Percentiles rank a stretch among this genome's conserved stretches.
Evolutionary conservation across 2,113 vertebrate genomes (phyloP).

Genomic region (Falcunculus frontatus): DNA sequence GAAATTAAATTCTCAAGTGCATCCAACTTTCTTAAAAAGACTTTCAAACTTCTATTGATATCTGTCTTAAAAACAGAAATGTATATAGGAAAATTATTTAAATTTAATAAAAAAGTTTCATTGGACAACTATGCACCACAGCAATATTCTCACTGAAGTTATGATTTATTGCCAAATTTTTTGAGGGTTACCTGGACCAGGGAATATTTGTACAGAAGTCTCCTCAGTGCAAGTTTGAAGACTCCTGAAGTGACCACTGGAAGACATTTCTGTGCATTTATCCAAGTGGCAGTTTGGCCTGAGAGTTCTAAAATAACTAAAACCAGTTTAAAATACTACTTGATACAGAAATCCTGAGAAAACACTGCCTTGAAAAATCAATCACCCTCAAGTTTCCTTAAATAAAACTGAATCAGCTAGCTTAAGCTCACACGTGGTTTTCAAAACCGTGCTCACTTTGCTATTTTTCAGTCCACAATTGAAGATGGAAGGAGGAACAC

Average conservation of each 20-base stretch:
- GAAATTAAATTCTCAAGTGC: background rate
- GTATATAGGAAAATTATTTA: background rate
- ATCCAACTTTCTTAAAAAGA: background rate
- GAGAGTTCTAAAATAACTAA: background rate
- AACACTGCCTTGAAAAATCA: background rate
- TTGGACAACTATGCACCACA: background rate
- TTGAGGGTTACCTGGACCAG: background rate
- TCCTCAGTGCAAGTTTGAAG: background rate
- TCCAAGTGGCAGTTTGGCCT: background rate
- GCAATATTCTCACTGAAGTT: background rate
- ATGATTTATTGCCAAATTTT: background rate
- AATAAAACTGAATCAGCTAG: background rate
- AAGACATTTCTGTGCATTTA: background rate
- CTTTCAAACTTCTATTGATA: background rate
- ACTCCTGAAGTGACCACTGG: background rate
- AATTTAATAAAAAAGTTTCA: background rate
- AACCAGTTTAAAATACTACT: background rate
- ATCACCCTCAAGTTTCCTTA: background rate
- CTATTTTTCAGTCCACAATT: background rate
- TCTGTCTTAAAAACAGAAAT: background rate
- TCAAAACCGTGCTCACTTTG: background rate
- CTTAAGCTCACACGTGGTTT: background rate
- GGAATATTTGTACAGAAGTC: background rate
- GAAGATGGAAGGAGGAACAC: background rate
- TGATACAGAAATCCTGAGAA: background rate